A percentile compares a stretch with the other conserved stretches of the same genome.
These are phyloP conservation scores for Pimephales promelas DNA, from an alignment of 2,113 vertebrate genomes.

Conservation along the genomic window DNA sequence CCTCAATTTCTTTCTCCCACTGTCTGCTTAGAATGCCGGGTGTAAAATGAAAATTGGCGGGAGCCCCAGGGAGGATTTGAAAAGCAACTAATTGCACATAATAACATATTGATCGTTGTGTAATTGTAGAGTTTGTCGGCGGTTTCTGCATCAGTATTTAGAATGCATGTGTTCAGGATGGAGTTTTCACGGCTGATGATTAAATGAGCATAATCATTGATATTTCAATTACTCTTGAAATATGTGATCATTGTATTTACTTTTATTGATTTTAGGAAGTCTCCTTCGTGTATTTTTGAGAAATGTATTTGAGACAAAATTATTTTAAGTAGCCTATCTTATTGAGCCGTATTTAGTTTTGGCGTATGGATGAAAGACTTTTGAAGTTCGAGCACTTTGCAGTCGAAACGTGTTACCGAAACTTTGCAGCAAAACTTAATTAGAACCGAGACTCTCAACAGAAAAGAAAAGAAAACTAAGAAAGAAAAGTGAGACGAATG, in stretches of 20 bases:
- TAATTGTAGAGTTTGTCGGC: constrained; percentile 59
- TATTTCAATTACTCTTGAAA: not conserved
- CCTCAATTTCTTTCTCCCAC: constrained; percentile 16
- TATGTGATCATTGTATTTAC: not conserved
- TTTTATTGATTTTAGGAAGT: not conserved
- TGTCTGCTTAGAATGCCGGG: constrained; percentile 35
- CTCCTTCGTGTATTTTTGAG: not conserved
- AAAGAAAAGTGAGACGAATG: too few relatives aligned
- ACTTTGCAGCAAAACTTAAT: too few relatives aligned
- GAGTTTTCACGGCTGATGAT: constrained; percentile 53
- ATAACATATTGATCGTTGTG: constrained; percentile 63
- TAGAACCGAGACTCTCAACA: too few relatives aligned
- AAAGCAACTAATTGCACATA: constrained; percentile 61
- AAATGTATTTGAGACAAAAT: not conserved
- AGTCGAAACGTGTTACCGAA: too few relatives aligned
- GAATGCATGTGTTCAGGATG: constrained; percentile 36
- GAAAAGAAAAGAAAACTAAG: too few relatives aligned
- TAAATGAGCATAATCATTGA: constrained; percentile 45
- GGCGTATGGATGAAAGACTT: too few relatives aligned
- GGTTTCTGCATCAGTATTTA: constrained; percentile 41
- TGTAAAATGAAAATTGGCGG: constrained; percentile 53
- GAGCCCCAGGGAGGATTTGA: constrained; percentile 46
- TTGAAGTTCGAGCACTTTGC: too few relatives aligned
- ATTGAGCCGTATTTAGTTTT: not conserved
- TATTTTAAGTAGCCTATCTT: not conserved